A percentile compares a stretch with the other conserved stretches of the same genome.
Evolutionary conservation across 2,113 vertebrate genomes (phyloP).

Genomic region (Heloderma charlesbogerti): DNA sequence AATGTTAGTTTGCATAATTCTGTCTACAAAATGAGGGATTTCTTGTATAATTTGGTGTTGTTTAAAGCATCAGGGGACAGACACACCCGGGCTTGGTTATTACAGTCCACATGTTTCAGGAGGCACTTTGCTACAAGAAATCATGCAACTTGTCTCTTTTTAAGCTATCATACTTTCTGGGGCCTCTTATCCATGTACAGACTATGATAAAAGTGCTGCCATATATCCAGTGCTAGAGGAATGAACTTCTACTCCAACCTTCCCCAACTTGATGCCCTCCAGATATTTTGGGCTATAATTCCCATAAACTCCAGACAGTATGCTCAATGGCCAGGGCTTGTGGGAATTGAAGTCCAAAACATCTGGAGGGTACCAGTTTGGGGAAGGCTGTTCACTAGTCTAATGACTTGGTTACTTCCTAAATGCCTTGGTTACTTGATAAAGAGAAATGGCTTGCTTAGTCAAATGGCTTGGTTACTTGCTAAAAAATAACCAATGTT

Average conservation of each 20-base stretch:
- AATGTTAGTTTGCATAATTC: too few species aligned
- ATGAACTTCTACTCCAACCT: too few species aligned
- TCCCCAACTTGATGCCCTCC: too few species aligned
- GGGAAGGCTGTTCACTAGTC: too few species aligned
- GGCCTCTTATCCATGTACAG: background rate
- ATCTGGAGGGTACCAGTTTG: too few species aligned
- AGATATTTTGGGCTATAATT: too few species aligned
- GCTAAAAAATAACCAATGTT: constrained; percentile 24
- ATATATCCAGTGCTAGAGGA: background rate
- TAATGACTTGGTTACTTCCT: too few species aligned
- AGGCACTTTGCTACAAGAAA: fast-evolving
- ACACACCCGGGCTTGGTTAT: background rate
- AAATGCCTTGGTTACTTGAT: too few species aligned
- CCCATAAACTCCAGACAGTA: too few species aligned
- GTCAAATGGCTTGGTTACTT: background rate
- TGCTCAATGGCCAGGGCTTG: too few species aligned
- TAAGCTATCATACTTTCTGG: background rate
- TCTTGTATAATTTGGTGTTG: background rate
- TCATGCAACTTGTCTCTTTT: background rate
- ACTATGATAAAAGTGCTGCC: constrained; percentile 28
- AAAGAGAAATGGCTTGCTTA: too few species aligned
- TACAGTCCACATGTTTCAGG: background rate
- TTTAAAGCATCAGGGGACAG: background rate
- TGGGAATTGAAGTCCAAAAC: too few species aligned
- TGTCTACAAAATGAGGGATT: background rate